Evolutionary conservation across 2,797 vertebrate species (phyloP), one percentile per base, ranked within the genome.

Genomic region (Ptychadena robeensis): DNA sequence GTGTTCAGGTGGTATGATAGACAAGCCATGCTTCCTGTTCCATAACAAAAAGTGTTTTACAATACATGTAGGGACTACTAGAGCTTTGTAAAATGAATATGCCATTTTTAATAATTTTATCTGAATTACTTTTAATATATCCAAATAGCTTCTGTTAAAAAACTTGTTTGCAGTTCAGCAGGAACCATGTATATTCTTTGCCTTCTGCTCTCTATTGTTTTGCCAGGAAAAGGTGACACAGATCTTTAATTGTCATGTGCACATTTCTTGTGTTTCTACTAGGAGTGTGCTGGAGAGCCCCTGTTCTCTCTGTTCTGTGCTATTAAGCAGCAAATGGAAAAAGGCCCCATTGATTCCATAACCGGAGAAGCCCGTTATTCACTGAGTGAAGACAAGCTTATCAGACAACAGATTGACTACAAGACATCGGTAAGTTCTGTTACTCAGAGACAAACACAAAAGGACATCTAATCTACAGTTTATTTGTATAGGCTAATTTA

Each of bases 321-420:
- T 91, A 98, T 99, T 93, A 99, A 99, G 90, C 98, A 99, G 92
- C 98, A 99, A 93, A 99, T 99, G 98, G 98, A 99, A 91, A 99
- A 99, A 86, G 98, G 98, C 2, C 97, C 98, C 81, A 99, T 99
- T 0, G 98, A 99, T 64, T 95, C 97, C 28, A 99, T 99, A 92
- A 99, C 98, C 0, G 97, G 98, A 9, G 98, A 99, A 89, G 98
- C 98, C 0, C 96, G 98, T 80, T 99, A 99, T 87, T 99, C 97
- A 0, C 93, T 99, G 86, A 99, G 98, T 0, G 98, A 99, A 88
- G 98, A 99, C 95, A 99, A 99, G 86, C 97, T 99, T 88, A 99
- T 99, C 91, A 94, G 98, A 32, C 98, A 99, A 90, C 98, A 99
- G 93, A 98, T 98, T 31, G 98, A 99, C 93, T 99, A 99, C 94